These are phyloP conservation scores for Phania funesta DNA, from an alignment of 2,888 invertebrate species.

Conservation along the genomic window DNA sequence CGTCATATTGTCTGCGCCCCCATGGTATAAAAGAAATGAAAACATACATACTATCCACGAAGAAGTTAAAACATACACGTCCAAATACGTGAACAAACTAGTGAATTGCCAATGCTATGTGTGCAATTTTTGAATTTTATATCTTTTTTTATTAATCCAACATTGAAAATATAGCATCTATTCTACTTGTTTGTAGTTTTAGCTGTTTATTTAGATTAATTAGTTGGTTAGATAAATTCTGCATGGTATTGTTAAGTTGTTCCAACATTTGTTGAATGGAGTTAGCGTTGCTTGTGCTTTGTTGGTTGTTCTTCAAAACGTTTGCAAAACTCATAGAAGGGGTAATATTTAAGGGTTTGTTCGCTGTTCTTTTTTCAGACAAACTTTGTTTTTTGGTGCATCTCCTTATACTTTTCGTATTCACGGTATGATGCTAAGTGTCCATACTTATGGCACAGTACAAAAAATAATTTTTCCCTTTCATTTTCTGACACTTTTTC, in stretches of 20 bases:
- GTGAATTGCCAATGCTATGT: too few relatives aligned
- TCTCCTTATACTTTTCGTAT: not conserved
- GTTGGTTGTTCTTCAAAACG: not conserved
- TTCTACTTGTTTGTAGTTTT: not conserved
- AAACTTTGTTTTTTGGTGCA: not conserved
- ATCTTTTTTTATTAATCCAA: not conserved
- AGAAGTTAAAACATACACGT: too few relatives aligned
- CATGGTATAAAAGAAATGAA: too few relatives aligned
- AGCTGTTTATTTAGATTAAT: too few relatives aligned
- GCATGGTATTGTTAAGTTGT: not conserved
- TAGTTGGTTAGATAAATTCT: not conserved
- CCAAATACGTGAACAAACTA: too few relatives aligned
- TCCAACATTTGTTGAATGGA: not conserved
- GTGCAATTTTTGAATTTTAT: too few relatives aligned
- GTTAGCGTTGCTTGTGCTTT: not conserved
- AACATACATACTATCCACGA: too few relatives aligned
- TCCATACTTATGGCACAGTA: not conserved
- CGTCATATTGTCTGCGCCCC: too few relatives aligned
- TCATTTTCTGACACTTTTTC: not conserved
- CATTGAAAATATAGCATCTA: not conserved
- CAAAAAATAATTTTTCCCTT: not conserved
- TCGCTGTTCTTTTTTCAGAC: not conserved
- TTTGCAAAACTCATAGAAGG: not conserved
- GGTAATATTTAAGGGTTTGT: not conserved
- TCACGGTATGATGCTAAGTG: conserved; percentile 1